A percentile compares a stretch with the other conserved stretches of the same genome.
These are phyloP conservation scores for Drosophila mayaguana DNA, from an alignment of 2,888 invertebrate species.

Conservation along the genomic window DNA sequence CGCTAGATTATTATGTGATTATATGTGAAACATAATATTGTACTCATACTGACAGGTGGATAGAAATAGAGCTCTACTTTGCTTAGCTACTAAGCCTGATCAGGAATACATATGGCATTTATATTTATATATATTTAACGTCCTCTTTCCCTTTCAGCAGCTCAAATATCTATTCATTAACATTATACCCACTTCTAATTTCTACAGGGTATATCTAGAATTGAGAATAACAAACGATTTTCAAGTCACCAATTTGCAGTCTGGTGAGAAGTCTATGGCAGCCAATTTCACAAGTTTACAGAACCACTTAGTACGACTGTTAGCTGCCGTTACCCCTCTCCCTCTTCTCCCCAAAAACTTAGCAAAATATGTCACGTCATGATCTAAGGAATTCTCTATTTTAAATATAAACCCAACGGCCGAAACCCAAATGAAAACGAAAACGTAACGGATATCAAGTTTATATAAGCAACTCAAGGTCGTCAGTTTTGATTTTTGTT, in stretches of 20 bases:
- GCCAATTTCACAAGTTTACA: slow-evolving; percentile 56
- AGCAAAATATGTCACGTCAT: slow-evolving; percentile 58
- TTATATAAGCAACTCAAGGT: slow-evolving; percentile 57
- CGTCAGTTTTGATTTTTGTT: slow-evolving; percentile 35
- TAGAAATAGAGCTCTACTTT: too few relatives aligned
- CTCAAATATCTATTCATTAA: not conserved
- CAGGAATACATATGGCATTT: not conserved
- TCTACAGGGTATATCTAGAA: not conserved
- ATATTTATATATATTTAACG: not conserved
- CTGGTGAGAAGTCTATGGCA: slow-evolving; percentile 39
- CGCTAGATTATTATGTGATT: too few relatives aligned
- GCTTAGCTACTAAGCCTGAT: too few relatives aligned
- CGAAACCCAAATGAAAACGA: slow-evolving; percentile 46
- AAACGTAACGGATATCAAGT: slow-evolving; percentile 54
- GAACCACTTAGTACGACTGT: slow-evolving; percentile 62
- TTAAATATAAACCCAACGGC: slow-evolving; percentile 11
- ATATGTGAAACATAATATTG: too few relatives aligned
- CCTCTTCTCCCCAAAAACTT: not conserved
- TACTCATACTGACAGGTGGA: too few relatives aligned
- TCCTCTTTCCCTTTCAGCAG: not conserved
- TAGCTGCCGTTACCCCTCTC: not conserved
- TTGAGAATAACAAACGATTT: slow-evolving; percentile 5
- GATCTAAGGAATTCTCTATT: slow-evolving; percentile 23
- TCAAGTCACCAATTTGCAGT: slow-evolving; percentile 32
- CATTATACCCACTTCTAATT: not conserved